Percentiles rank a stretch among this genome's conserved stretches.
phyloP scores from a whole-genome alignment of 2,113 vertebrate genomes.

The Alligator sinensis region DNA sequence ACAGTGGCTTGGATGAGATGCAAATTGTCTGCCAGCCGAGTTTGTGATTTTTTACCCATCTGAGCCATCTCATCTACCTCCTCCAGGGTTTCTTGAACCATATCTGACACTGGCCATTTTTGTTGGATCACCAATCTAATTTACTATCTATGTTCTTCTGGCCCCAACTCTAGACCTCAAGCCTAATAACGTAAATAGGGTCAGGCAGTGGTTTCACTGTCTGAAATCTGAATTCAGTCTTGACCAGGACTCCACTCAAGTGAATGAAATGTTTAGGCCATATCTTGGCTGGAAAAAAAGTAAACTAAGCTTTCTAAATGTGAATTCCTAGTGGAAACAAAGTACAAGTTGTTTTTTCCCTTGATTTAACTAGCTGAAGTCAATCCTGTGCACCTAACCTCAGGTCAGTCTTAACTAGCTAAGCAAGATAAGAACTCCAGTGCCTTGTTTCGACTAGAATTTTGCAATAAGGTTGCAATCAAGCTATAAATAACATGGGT shows the following conservation, averaged over 20 bases:
- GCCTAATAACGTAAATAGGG: neutral
- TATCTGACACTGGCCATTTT: neutral
- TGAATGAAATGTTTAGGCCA: slow-evolving; percentile 25
- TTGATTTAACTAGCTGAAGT: slow-evolving; percentile 6
- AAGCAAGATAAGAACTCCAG: neutral
- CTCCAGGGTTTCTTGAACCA: neutral
- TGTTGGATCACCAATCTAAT: neutral
- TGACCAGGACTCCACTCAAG: neutral
- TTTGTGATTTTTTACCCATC: neutral
- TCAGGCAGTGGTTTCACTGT: neutral
- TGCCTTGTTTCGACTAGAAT: neutral
- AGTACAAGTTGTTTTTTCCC: neutral
- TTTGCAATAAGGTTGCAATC: neutral
- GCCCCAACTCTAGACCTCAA: neutral
- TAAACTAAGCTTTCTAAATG: slow-evolving; percentile 42
- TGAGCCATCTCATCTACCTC: neutral
- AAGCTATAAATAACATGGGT: neutral
- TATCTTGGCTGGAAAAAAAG: slow-evolving; percentile 40
- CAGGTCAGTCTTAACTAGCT: neutral
- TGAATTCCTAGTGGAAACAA: neutral
- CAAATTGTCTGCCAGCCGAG: neutral
- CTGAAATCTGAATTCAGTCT: neutral
- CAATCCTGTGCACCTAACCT: slow-evolving; percentile 11
- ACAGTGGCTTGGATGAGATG: neutral
- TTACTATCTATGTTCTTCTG: neutral